Conservation (phyloP, 1,140 invertebrate genomes). For the Stratiolaelaps scimitus region DNA sequence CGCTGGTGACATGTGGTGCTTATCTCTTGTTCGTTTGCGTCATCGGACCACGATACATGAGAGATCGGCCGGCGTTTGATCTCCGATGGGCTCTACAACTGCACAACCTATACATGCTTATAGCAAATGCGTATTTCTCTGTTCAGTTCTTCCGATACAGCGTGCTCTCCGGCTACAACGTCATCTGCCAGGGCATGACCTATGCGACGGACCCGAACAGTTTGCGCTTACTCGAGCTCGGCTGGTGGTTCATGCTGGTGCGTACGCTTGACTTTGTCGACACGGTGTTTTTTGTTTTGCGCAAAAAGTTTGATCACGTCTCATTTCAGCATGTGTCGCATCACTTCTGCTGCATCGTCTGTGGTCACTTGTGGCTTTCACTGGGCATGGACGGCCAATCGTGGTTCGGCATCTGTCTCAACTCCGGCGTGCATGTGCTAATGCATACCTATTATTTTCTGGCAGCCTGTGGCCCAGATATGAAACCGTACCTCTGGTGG, state of each 20-base stretch:
- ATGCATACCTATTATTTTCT: slow-evolving; percentile 44
- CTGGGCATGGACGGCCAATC: slow-evolving; percentile 55
- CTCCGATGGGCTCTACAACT: slow-evolving; percentile 47
- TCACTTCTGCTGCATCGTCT: slow-evolving; percentile 53
- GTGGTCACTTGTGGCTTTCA: slow-evolving; percentile 36
- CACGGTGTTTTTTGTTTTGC: slow-evolving; percentile 76
- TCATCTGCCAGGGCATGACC: slow-evolving; percentile 21
- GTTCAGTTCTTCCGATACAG: slow-evolving; percentile 32
- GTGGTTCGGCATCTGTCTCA: slow-evolving; percentile 72
- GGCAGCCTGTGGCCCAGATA: slow-evolving; percentile 40
- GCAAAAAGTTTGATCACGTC: slow-evolving; percentile 72
- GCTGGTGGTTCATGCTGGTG: slow-evolving; percentile 91
- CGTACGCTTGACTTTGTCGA: slow-evolving; percentile 86
- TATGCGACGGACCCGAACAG: neutral
- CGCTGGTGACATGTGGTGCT: slow-evolving; percentile 7
- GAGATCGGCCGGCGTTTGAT: slow-evolving; percentile 41
- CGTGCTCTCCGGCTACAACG: slow-evolving; percentile 29
- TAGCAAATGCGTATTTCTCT: slow-evolving; percentile 15
- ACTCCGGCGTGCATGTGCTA: slow-evolving; percentile 52
- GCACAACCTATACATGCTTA: slow-evolving; percentile 67
- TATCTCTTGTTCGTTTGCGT: slow-evolving; percentile 46
- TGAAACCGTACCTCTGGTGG: slow-evolving; percentile 44
- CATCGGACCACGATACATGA: slow-evolving; percentile 42
- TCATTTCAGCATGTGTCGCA: slow-evolving; percentile 83
- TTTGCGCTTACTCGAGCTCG: slow-evolving; percentile 10